phyloP scores from a whole-genome alignment of 2,888 invertebrate species.

The Endomychus coccineus region DNA sequence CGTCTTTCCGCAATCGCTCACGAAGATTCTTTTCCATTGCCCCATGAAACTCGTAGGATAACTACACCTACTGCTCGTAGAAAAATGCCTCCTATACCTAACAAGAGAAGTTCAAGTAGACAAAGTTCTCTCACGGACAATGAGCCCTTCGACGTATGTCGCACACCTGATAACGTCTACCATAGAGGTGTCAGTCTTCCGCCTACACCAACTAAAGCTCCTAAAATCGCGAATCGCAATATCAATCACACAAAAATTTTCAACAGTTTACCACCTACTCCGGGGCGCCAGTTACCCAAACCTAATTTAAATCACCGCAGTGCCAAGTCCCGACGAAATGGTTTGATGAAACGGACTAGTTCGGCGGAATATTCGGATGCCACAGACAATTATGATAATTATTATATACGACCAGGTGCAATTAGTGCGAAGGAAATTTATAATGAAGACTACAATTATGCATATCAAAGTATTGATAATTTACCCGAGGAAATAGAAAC shows the following conservation, averaged over 20 bases:
- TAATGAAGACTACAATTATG: constrained; percentile 64
- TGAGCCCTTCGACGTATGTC: constrained; percentile 31
- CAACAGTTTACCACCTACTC: constrained; percentile 49
- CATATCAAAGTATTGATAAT: constrained; percentile 63
- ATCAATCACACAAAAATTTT: constrained; percentile 24
- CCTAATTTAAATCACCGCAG: constrained; percentile 38
- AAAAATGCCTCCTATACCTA: constrained; percentile 42
- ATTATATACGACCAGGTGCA: constrained; percentile 39
- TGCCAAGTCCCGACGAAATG: constrained; percentile 37
- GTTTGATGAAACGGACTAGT: constrained; percentile 38
- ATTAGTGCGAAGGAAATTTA: constrained; percentile 44
- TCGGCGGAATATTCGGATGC: constrained; percentile 41
- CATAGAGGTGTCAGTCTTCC: constrained; percentile 43
- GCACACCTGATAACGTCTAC: constrained; percentile 35
- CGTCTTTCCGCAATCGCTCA: constrained; percentile 34
- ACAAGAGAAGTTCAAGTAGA: constrained; percentile 36
- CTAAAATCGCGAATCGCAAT: constrained; percentile 30
- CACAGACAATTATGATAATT: constrained; percentile 39
- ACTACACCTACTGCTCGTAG: constrained; percentile 38
- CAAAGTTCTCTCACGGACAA: constrained; percentile 39
- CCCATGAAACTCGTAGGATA: constrained; percentile 24
- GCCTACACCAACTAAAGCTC: constrained; percentile 42
- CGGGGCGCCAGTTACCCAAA: constrained; percentile 48
- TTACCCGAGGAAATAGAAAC: constrained; percentile 28
- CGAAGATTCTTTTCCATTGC: constrained; percentile 36